Percentiles rank a stretch among this genome's conserved stretches.
Evolutionary conservation across 1,140 invertebrate genomes (phyloP).

Genomic region (Thereuonema tuberculata): DNA sequence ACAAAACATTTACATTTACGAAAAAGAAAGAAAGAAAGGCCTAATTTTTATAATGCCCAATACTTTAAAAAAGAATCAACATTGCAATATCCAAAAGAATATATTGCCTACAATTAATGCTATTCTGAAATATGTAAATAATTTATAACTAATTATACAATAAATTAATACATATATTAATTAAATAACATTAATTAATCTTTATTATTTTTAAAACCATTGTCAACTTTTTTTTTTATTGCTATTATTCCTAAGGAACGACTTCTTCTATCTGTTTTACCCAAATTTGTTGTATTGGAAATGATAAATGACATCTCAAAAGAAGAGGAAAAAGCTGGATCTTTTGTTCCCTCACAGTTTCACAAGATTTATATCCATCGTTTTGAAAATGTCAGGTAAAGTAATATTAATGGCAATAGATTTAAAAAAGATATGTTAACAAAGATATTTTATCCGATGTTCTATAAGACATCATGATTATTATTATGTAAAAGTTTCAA

Average conservation of each 20-base stretch:
- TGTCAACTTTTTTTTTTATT: background rate
- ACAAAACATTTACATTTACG: too few relatives aligned
- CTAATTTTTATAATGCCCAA: too few relatives aligned
- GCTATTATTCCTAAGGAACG: conserved; percentile 26
- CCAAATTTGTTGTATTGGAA: conserved; percentile 87
- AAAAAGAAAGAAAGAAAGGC: too few relatives aligned
- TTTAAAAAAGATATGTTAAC: background rate
- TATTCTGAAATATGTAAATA: too few relatives aligned
- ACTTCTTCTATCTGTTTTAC: conserved; percentile 57
- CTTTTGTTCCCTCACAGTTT: conserved; percentile 70
- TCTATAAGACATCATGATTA: too few relatives aligned
- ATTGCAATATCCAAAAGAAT: too few relatives aligned
- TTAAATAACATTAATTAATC: background rate
- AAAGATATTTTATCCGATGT: too few relatives aligned
- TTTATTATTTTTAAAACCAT: conserved; percentile 14
- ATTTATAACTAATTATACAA: too few relatives aligned
- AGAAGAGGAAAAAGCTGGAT: conserved; percentile 43
- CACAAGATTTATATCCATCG: conserved; percentile 95
- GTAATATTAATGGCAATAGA: background rate
- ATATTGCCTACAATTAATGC: too few relatives aligned
- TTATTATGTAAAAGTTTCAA: too few relatives aligned
- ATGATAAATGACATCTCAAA: conserved; percentile 77
- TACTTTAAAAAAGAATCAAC: too few relatives aligned
- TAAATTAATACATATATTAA: too few relatives aligned
- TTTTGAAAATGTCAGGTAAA: conserved; percentile 77